Evolutionary conservation across 2,797 vertebrate genomes (phyloP), one percentile per base, ranked within the genome.

Genomic region (Sebastes hubbsi): DNA sequence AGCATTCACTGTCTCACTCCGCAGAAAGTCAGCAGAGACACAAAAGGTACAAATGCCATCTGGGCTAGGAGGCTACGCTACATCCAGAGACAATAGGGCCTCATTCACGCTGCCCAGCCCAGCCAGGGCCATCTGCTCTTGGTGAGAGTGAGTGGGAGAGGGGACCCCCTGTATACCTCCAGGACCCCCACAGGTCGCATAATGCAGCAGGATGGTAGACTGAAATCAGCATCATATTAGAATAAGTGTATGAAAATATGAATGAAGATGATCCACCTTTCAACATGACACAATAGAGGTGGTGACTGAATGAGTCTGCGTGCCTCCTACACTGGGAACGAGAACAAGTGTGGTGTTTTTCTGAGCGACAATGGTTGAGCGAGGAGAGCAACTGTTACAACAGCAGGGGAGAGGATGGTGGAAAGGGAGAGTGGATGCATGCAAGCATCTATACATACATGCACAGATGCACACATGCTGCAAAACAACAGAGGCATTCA

Each of bases 21-120:
- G 84, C 88, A 85, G 78, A 91, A 91, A 94, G 89, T 92, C 91
- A 90, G 81, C 78, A 58, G 16, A 68, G 78, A 92, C 90, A 95
- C 94, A 95, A 95, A 94, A 94, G 94, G 84, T 92, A 89, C 89
- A 95, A 94, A 93, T 92, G 93, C 93, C 94, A 95, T 95, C 94
- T 95, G 94, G 93, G 94, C 91, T 88, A 91, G 90, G 89, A 87
- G 88, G 91, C 94, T 93, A 91, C 91, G 84, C 92, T 92, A 94
- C 92, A 90, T 91, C 92, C 92, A 91, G 58, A 89, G 86, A 94
- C 93, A 94, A 95, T 90, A 87, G 93, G 91, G 88, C 71, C 76
- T 91, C 89, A 89, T 93, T 93, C 90, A 93, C 60, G 3, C 80
- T 49, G 80, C 73, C 85, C 81, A 56, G 81, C 85, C 94, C 92